Evolutionary conservation across 1,140 invertebrate species (phyloP).

Genomic region (Drosophila sp.): DNA sequence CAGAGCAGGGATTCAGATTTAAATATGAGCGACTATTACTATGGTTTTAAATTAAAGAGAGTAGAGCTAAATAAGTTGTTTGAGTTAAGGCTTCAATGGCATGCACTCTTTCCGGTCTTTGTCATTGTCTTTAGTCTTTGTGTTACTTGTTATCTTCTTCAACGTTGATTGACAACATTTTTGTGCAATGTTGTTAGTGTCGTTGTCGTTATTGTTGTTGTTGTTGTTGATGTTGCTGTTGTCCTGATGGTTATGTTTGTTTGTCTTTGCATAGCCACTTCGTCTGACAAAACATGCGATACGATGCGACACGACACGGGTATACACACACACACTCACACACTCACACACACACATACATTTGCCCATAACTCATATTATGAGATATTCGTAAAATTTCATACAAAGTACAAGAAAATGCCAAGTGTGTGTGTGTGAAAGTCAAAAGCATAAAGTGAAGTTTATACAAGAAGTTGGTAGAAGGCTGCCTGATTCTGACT

Average conservation of each 20-base stretch:
- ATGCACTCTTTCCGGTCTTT: conserved; percentile 7
- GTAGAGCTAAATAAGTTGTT: background rate
- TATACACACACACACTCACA: conserved; percentile 29
- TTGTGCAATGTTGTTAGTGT: conserved; percentile 53
- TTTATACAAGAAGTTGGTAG: conserved; percentile 73
- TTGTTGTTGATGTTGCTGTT: conserved; percentile 27
- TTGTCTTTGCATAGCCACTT: conserved; percentile 73
- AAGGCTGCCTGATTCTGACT: conserved; percentile 32
- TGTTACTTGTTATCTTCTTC: conserved; percentile 69
- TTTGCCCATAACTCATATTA: conserved; percentile 70
- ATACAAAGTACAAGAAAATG: conserved; percentile 77
- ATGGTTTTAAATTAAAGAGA: background rate
- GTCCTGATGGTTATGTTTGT: conserved; percentile 43
- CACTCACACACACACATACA: conserved; percentile 16
- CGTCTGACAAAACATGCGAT: conserved; percentile 80
- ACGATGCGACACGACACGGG: conserved; percentile 59
- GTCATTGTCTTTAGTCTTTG: conserved; percentile 44
- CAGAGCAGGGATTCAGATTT: background rate
- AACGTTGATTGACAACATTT: conserved; percentile 79
- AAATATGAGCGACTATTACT: background rate
- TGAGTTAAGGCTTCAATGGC: conserved; percentile 9
- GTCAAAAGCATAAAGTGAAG: conserved; percentile 67
- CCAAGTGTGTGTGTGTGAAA: conserved; percentile 53
- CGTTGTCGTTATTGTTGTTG: conserved; percentile 30
- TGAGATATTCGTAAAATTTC: conserved; percentile 80